A percentile compares a stretch with the other conserved stretches of the same genome.
These are phyloP conservation scores for Ptychodera flava DNA, from an alignment of 35 echinoderm and acorn worm species.

Conservation along the genomic window DNA sequence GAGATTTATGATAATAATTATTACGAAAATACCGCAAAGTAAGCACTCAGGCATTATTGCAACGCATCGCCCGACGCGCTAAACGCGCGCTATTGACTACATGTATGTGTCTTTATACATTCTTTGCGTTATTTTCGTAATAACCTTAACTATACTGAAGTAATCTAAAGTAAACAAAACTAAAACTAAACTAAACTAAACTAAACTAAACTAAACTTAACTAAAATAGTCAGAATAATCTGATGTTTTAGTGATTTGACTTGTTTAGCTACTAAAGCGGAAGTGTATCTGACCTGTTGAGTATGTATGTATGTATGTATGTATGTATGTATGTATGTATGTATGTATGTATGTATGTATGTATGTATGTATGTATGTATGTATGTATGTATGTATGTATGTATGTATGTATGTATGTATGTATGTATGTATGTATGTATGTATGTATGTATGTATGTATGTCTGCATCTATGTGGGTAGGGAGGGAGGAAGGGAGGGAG, in stretches of 20 bases:
- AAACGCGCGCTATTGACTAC: no score
- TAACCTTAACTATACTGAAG: no score
- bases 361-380: conserved; percentile 2
- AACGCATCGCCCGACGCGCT: no score
- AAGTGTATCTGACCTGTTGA: neutral
- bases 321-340: neutral
- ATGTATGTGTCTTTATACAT: no score
- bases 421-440: conserved; percentile 2
- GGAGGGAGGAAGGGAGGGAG: no score
- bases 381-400: conserved; percentile 2
- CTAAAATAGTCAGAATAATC: neutral
- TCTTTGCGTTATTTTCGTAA: no score
- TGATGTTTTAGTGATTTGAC: neutral
- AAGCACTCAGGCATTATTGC: no score
- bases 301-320: neutral
- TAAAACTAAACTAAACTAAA: no score
- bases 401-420: conserved; percentile 2
- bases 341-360: neutral
- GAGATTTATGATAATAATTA: no score
- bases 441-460: neutral
- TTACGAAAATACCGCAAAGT: no score
- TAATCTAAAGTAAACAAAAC: no score
- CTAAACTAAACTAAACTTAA: neutral
- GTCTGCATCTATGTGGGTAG: neutral
- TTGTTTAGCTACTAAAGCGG: neutral